Base-by-base conservation (phyloP, 2,888 invertebrate species). In the Habroteleia sp. region DNA sequence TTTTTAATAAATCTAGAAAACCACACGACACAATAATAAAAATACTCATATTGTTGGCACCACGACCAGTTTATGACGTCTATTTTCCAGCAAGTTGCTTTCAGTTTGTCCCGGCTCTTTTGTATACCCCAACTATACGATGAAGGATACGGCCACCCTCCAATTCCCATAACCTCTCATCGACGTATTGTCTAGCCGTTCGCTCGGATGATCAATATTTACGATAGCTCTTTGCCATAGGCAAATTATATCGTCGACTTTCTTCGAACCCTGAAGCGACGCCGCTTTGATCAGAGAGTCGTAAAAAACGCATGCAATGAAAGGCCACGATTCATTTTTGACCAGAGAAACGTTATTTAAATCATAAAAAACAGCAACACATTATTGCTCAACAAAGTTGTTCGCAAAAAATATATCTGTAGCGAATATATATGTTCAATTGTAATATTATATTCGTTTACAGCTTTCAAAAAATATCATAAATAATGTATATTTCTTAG, bases 171-270 rank as follows among this genome's bases (percentile, higher is more conserved):
- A 50, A 41, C 48, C 35, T 56, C 48, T 54, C 66, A 56, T 58
- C 58, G 44, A 41, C 37, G 50, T 60, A 76, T 68, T 68, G 74
- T 77, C 74, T 74, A 72, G 46, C 4, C 44, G 17, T 41, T 46
- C 39, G 20, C 41, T 39, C 39, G 76, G 52, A 66, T 77, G 78
- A 80, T 82, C 81, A 83, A 83, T 82, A 78, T 82, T 82, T 80
- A 81, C 74, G 79, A 83, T 77, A 75, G 62, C 66, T 69, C 73
- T 79, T 77, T 76, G 79, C 74, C 60, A 56, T 68, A 76, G 73
- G 74, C 80, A 71, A 65, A 74, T 80, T 76, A 56, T 54, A 29
- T 48, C 23, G 54, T 41, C 46, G 73, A 71, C 56, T 76, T 78
- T 78, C 75, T 62, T 46, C 48, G n/a, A 62, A 2, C 25, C 23